A percentile compares a stretch with the other conserved stretches of the same genome.
Evolutionary conservation across 2,888 invertebrate genomes (phyloP).

Genomic region (Nasonia oneida): DNA sequence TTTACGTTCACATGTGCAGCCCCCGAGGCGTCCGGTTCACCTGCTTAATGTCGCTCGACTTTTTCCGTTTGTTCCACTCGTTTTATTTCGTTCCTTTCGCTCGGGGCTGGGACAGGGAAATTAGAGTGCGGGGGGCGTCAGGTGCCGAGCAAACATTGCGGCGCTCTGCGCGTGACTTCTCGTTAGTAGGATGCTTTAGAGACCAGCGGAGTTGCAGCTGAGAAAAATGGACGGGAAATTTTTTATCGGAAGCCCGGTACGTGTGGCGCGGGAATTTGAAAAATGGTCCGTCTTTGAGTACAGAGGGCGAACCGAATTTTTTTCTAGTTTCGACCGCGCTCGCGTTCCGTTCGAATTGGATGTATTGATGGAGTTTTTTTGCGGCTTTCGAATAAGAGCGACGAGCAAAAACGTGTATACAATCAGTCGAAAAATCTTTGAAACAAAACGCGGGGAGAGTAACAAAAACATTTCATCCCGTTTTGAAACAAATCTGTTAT

Average conservation of each 20-base stretch:
- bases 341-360: not conserved
- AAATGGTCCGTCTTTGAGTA: not conserved
- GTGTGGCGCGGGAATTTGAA: not conserved
- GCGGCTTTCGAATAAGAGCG: not conserved
- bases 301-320: not conserved
- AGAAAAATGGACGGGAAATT: not conserved
- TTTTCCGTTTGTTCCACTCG: not conserved
- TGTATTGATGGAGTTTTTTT: not conserved
- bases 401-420: too few relatives aligned
- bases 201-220: not conserved
- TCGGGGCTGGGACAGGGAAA: not conserved
- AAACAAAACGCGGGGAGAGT: too few relatives aligned
- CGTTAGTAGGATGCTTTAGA: not conserved
- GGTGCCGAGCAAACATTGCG: not conserved
- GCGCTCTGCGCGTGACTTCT: not conserved
- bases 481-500: too few relatives aligned
- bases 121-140: constrained; percentile 3
- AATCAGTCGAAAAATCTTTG: too few relatives aligned
- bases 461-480: too few relatives aligned
- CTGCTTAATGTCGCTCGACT: not conserved
- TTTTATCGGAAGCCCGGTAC: not conserved
- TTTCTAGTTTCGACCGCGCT: not conserved
- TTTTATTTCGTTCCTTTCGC: not conserved
- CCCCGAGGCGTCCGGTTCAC: not conserved
- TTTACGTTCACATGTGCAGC: not conserved